These are phyloP conservation scores for Malacosoma neustria DNA, from an alignment of 2,888 invertebrate species.

Conservation along the genomic window DNA sequence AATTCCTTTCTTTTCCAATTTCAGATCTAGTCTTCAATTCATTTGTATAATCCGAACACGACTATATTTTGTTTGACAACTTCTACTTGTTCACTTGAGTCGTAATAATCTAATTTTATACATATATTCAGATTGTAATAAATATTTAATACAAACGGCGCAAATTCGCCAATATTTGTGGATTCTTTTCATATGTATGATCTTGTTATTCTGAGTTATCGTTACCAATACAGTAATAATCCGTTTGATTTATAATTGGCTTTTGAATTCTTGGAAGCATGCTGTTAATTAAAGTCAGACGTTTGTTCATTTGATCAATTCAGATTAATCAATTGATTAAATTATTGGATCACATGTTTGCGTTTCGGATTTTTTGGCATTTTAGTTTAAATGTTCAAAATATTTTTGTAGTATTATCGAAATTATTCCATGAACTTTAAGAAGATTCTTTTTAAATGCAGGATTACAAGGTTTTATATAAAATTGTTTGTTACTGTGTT, in stretches of 20 bases:
- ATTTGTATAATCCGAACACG: conserved; percentile 23
- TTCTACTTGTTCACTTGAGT: background rate
- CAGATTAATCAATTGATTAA: conserved; percentile 34
- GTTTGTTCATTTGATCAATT: conserved; percentile 37
- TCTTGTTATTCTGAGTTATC: too few relatives aligned
- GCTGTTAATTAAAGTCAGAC: conserved; percentile 19
- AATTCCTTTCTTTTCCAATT: conserved; percentile 33
- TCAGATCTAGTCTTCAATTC: conserved; percentile 18
- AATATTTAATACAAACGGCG: background rate
- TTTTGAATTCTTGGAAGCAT: background rate
- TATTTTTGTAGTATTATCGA: too few relatives aligned
- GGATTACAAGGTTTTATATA: too few relatives aligned
- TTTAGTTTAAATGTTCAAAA: too few relatives aligned
- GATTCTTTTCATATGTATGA: background rate
- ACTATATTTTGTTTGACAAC: conserved; percentile 5
- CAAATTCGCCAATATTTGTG: background rate
- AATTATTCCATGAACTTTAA: too few relatives aligned
- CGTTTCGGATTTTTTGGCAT: too few relatives aligned
- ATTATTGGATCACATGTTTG: too few relatives aligned
- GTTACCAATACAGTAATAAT: background rate
- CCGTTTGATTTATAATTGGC: background rate
- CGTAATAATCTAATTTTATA: conserved; percentile 4
- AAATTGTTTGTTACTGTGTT: too few relatives aligned
- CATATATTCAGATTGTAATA: conserved; percentile 4
- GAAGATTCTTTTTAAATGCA: too few relatives aligned